Evolutionary conservation across 2,113 vertebrate genomes (phyloP).

Genomic region (Pao palembangensis): DNA sequence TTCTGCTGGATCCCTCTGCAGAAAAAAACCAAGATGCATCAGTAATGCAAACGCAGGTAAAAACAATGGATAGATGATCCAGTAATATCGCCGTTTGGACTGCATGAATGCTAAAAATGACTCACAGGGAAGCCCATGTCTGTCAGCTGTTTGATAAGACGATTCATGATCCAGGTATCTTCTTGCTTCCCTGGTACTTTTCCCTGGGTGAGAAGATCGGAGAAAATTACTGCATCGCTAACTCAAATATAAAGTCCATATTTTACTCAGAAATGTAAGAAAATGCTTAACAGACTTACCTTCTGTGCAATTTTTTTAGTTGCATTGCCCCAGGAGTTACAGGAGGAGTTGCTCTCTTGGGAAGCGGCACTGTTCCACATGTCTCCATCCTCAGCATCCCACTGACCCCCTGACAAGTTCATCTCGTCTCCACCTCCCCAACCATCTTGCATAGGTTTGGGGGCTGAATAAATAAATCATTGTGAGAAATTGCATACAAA

Average conservation of each 20-base stretch:
- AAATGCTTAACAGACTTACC: slow-evolving; percentile 63
- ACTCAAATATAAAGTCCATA: not conserved
- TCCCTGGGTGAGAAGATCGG: slow-evolving; percentile 49
- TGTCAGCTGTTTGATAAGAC: slow-evolving; percentile 95
- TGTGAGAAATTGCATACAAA: not conserved
- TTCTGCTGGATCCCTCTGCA: slow-evolving; percentile 95
- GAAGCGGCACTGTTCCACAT: slow-evolving; percentile 90
- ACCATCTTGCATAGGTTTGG: slow-evolving; percentile 99
- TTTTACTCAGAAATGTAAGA: not conserved
- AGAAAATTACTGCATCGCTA: not conserved
- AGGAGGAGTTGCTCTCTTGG: slow-evolving; percentile 92
- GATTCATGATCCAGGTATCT: slow-evolving; percentile 93
- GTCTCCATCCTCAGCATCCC: slow-evolving; percentile 93
- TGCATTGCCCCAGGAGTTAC: slow-evolving; percentile 89
- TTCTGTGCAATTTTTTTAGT: slow-evolving; percentile 90
- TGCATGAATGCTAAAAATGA: slow-evolving; percentile 26
- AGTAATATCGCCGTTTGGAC: no score
- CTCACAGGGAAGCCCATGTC: slow-evolving; percentile 99
- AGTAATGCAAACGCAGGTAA: not conserved
- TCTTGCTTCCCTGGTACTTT: slow-evolving; percentile 91
- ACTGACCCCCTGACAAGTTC: slow-evolving; percentile 82
- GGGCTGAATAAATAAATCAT: slow-evolving; percentile 72
- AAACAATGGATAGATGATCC: no score
- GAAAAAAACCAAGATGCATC: not conserved
- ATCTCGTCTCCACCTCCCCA: slow-evolving; percentile 92